phyloP scores from a whole-genome alignment of 2,113 vertebrate species.

The Macrotus californicus region DNA sequence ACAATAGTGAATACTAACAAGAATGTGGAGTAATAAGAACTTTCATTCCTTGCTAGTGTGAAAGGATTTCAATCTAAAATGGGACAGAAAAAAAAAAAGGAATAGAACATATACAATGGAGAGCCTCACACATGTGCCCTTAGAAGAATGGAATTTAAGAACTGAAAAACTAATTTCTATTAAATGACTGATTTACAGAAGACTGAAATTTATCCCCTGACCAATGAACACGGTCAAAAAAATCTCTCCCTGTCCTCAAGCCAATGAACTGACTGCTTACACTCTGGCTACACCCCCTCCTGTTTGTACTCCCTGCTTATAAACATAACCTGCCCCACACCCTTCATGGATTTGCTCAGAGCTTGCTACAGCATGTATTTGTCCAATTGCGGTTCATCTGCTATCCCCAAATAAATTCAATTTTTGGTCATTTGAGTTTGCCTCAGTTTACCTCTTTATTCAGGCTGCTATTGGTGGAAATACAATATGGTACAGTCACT shows the following conservation, averaged over 20 bases:
- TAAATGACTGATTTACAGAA: not conserved
- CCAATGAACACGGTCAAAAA: not conserved
- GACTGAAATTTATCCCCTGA: not conserved
- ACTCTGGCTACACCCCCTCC: too few relatives aligned
- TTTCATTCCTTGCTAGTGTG: not conserved
- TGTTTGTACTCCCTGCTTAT: not conserved
- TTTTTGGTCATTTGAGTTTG: not conserved
- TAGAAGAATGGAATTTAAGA: not conserved
- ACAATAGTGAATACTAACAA: not conserved
- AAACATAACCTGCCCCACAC: not conserved
- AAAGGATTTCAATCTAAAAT: not conserved
- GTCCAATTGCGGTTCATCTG: not conserved
- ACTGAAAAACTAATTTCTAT: not conserved
- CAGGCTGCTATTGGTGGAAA: not conserved
- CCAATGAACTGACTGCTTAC: not conserved
- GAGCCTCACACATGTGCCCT: not conserved
- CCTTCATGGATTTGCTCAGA: not conserved
- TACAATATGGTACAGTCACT: not conserved
- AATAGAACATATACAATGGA: not conserved
- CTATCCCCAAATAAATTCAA: not conserved
- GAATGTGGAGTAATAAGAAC: not conserved
- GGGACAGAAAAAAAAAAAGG: not conserved
- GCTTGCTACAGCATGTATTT: not conserved
- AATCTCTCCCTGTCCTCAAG: not conserved
- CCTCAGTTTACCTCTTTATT: not conserved